A percentile compares a stretch with the other conserved stretches of the same genome.
Conservation (phyloP, 2,888 invertebrate species). For the Drosophila histrio region DNA sequence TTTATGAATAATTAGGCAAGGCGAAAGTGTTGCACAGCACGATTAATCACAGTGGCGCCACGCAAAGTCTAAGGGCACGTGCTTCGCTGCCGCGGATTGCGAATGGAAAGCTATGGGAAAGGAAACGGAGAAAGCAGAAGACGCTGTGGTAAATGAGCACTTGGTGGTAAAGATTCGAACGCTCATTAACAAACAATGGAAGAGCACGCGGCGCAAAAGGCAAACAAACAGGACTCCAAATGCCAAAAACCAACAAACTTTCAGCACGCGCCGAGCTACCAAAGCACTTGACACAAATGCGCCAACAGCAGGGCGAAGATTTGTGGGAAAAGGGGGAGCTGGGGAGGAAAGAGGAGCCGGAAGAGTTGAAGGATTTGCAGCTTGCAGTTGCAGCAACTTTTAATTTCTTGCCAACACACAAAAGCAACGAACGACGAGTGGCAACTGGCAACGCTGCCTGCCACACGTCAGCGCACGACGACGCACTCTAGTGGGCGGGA, state of each 20-base stretch:
- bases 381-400: constrained; percentile 62
- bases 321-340: background rate
- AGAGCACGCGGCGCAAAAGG: constrained; percentile 33
- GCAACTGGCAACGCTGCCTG: constrained; percentile 31
- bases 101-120: background rate
- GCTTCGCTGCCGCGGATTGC: constrained; percentile 9
- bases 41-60: constrained; percentile 57
- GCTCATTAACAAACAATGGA: constrained; percentile 60
- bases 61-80: constrained; percentile 41
- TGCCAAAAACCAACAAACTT: constrained; percentile 80
- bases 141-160: constrained; percentile 3
- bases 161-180: constrained; percentile 47
- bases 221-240: constrained; percentile 62
- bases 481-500: constrained; percentile 48
- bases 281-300: constrained; percentile 78
- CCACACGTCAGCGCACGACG: constrained; percentile 48
- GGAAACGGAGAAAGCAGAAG: background rate
- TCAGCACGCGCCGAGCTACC: constrained; percentile 61
- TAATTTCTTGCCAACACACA: constrained; percentile 76
- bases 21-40: constrained; percentile 43
- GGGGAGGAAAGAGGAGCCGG: constrained; percentile 1
- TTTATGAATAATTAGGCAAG: constrained; percentile 74
- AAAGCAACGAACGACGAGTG: constrained; percentile 57
- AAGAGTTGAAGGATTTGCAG: constrained; percentile 43
- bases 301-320: constrained; percentile 35